These are phyloP conservation scores for Progne subis DNA, from an alignment of 2,113 vertebrate species.

Conservation along the genomic window DNA sequence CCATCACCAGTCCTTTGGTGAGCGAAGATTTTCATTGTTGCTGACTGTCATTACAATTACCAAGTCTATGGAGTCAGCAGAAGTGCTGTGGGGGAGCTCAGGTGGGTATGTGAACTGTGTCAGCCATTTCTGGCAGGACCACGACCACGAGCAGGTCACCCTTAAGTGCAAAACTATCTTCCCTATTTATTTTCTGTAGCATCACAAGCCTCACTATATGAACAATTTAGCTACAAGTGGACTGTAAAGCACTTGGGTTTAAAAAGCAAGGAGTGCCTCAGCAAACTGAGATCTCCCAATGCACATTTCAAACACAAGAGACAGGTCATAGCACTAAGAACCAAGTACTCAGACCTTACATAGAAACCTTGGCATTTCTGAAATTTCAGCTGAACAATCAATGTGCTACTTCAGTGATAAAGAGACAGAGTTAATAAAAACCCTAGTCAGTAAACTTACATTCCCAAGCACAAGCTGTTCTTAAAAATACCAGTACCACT, in stretches of 20 bases:
- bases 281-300: background rate
- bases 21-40: background rate
- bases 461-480: background rate
- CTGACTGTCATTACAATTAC: background rate
- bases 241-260: background rate
- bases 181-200: background rate
- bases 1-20: background rate
- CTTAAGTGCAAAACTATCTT: background rate
- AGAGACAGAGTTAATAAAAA: background rate
- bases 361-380: background rate
- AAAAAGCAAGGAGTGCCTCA: background rate
- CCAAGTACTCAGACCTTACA: background rate
- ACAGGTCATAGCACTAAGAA: background rate
- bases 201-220: background rate
- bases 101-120: background rate
- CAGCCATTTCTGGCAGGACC: background rate
- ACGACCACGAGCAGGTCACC: background rate
- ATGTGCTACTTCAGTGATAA: background rate
- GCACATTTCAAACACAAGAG: background rate
- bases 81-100: background rate
- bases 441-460: background rate
- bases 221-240: background rate
- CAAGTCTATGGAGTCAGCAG: background rate
- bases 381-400: background rate
- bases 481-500: background rate